Percentiles rank a stretch among this genome's conserved stretches.
phyloP scores from a whole-genome alignment of 2,888 invertebrate genomes.

The Eugnorisma glareosa region DNA sequence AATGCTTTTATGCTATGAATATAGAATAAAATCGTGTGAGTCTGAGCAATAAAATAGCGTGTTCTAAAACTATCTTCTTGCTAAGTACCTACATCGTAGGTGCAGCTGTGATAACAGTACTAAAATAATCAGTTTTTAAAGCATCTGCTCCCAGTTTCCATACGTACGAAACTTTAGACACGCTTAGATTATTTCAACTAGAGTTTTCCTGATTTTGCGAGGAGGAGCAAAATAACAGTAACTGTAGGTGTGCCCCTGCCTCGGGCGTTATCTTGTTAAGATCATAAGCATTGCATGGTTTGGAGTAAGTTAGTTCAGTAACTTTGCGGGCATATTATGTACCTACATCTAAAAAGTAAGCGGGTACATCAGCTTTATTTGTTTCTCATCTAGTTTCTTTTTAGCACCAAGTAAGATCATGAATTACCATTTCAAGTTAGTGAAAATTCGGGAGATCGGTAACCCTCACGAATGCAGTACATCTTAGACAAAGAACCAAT shows the following conservation, averaged over 20 bases:
- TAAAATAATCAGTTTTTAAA: conserved; percentile 38
- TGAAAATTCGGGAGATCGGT: not conserved
- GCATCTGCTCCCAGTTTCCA: conserved; percentile 34
- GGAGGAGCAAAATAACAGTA: conserved; percentile 12
- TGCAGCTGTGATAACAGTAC: conserved; percentile 17
- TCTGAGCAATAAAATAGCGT: not conserved
- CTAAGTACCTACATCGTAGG: not conserved
- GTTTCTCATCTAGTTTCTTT: no score
- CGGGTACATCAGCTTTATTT: not conserved
- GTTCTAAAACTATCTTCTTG: not conserved
- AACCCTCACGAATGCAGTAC: no score
- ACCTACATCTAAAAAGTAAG: not conserved
- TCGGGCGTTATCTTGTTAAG: conserved; percentile 39
- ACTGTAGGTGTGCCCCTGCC: conserved; percentile 10
- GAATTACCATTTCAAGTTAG: no score
- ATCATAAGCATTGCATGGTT: conserved; percentile 39
- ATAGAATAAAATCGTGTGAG: not conserved
- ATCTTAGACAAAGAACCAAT: not conserved
- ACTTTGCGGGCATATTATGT: conserved; percentile 6
- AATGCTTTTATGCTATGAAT: no score
- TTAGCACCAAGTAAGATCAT: not conserved
- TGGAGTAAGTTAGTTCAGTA: conserved; percentile 25
- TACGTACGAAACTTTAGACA: conserved; percentile 45
- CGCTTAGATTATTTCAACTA: conserved; percentile 42
- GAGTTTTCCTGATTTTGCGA: conserved; percentile 37